Evolutionary conservation across 2,113 vertebrate species (phyloP), one percentile per base, ranked within the genome.

Genomic region (Planiliza haematocheilus): DNA sequence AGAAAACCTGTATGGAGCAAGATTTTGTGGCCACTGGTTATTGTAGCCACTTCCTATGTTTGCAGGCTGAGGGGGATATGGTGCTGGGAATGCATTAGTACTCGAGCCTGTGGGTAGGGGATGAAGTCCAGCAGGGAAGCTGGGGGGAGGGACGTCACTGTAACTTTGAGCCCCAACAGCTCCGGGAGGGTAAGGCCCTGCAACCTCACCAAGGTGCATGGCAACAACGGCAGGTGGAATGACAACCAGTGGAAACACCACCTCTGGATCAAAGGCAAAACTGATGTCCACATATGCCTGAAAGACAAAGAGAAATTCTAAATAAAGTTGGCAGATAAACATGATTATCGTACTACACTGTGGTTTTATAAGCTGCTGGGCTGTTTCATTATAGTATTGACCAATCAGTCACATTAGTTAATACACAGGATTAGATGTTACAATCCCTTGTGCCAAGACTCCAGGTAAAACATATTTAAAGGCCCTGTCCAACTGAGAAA

Each of bases 221-320:
- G 20, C 7, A 10, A n/a, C 0, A 41, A 21, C 18, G 8, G 10
- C 14, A n/a, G 36, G 1, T 53, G 86, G 82, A 42, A 82, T 6
- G 41, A 94, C 65, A 11, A 83, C 46, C 60, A 94, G 46, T 41
- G 89, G 91, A 43, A 93, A 77, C 10, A 13, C 11, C 9, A 93
- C 79, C 51, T 66, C 55, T 48, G 93, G 90, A 43, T 92, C 86
- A 24, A 7, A 1, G 7, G 72, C 76, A 81, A 89, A 91, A 16
- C 82, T 88, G 48, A 93, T 87, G 57, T 91, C 92, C 86, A 93
- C 51, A 83, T 88, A 92, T 8, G 86, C 89, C 93, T 94, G 74
- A 10, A 46, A 70, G 48, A 62, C 10, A 37, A 0, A 66, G 56
- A 68, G n/a, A 56, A 5, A 12, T 30, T 30, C 24, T 2, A 30